These are phyloP conservation scores for Pseudomugil tenellus DNA, from an alignment of 2,797 vertebrate genomes.

Conservation along the genomic window DNA sequence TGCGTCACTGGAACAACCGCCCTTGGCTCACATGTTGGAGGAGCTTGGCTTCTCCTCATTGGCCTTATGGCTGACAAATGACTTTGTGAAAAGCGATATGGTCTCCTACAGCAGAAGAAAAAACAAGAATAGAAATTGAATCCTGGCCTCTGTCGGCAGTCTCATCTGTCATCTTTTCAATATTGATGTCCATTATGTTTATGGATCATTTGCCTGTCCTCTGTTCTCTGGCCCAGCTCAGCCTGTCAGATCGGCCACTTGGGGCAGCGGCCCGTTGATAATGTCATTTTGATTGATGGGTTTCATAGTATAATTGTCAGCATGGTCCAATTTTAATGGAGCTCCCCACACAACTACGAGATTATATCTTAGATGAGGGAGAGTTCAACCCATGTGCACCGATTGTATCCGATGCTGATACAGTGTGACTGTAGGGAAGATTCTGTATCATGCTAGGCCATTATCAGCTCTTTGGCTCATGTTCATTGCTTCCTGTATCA, in stretches of 20 bases:
- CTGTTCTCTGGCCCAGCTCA: conserved; percentile 59
- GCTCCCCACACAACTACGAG: conserved; percentile 41
- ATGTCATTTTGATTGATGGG: conserved; percentile 74
- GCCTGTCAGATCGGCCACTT: conserved; percentile 64
- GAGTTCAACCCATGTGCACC: conserved; percentile 41
- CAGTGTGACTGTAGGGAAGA: conserved; percentile 43
- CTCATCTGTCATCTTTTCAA: conserved; percentile 80
- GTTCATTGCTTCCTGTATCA: conserved; percentile 75
- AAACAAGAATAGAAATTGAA: conserved; percentile 75
- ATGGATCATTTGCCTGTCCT: conserved; percentile 73
- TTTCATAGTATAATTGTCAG: conserved; percentile 76
- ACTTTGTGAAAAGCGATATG: conserved; percentile 69
- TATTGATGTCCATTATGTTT: conserved; percentile 79
- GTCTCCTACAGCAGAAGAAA: conserved; percentile 52
- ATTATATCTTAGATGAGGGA: conserved; percentile 49
- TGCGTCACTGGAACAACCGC: conserved; percentile 65
- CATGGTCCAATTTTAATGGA: conserved; percentile 60
- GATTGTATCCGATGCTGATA: conserved; percentile 39
- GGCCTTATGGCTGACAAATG: conserved; percentile 70
- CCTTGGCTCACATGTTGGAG: conserved; percentile 68
- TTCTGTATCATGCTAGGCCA: conserved; percentile 64
- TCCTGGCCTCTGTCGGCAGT: conserved; percentile 66
- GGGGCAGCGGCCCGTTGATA: conserved; percentile 66
- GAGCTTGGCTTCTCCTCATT: conserved; percentile 59
- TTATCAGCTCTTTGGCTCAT: conserved; percentile 65